These are phyloP conservation scores for Chaetogeoica ovagalla DNA, from an alignment of 2,888 invertebrate species.

Conservation along the genomic window DNA sequence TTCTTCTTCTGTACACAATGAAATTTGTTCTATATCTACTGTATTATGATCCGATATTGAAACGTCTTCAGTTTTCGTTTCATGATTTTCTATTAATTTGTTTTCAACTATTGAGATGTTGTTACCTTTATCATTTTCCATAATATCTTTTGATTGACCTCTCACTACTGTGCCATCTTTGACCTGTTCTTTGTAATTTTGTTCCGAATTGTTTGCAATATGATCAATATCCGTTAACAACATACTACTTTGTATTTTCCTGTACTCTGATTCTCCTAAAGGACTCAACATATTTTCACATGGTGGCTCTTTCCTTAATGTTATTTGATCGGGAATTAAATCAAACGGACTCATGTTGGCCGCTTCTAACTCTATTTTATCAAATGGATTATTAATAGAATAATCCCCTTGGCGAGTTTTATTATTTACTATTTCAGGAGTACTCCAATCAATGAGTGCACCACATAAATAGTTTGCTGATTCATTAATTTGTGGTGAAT, in stretches of 20 bases:
- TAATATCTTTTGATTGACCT: neutral
- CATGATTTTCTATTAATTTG: neutral
- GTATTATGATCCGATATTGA: neutral
- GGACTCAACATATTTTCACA: conserved; percentile 29
- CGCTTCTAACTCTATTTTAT: conserved; percentile 29
- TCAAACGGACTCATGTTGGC: conserved; percentile 39
- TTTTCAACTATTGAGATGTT: neutral
- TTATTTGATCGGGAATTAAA: conserved; percentile 7
- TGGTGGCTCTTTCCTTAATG: neutral
- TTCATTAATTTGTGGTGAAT: neutral
- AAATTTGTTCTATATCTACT: conserved; percentile 6
- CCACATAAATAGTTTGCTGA: neutral
- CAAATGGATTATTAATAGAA: conserved; percentile 34
- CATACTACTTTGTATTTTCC: neutral
- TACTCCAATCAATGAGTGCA: conserved; percentile 33
- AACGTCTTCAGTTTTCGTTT: neutral
- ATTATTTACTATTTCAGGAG: conserved; percentile 2
- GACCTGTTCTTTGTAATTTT: neutral
- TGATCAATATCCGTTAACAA: conserved; percentile 12
- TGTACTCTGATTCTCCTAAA: neutral
- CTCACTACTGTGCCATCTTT: neutral
- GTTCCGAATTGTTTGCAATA: neutral
- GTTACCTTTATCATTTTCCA: too few species aligned
- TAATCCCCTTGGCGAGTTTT: neutral
- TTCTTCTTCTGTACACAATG: conserved; percentile 30